Evolutionary conservation across 1,140 invertebrate species (phyloP).

Genomic region (Yoshiicerus persimilis): DNA sequence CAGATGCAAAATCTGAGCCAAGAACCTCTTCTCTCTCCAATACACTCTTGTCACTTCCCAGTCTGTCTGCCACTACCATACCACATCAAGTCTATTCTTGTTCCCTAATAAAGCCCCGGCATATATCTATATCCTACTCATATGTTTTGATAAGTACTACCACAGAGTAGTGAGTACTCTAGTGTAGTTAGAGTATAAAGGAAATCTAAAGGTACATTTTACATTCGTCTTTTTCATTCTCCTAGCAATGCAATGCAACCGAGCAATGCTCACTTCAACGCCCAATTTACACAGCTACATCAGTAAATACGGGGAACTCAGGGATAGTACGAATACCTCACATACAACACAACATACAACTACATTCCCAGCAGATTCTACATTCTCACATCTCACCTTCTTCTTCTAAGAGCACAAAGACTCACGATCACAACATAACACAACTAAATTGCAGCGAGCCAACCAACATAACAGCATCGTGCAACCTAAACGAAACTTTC

Average conservation of each 20-base stretch:
- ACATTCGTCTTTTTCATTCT: too few species aligned
- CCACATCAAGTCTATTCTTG: not conserved
- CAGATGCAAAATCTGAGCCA: slow-evolving; percentile 18
- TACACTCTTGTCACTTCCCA: not conserved
- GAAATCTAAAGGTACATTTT: too few species aligned
- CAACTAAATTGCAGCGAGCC: not conserved
- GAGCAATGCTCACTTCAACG: not conserved
- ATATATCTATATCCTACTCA: not conserved
- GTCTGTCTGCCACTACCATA: not conserved
- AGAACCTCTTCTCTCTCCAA: not conserved
- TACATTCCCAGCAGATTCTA: not conserved
- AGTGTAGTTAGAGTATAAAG: too few species aligned
- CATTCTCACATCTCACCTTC: not conserved
- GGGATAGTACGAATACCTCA: not conserved
- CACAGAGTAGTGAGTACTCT: too few species aligned
- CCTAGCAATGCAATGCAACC: not conserved
- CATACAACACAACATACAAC: not conserved
- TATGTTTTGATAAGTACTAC: too few species aligned
- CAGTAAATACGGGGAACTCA: not conserved
- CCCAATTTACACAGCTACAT: not conserved
- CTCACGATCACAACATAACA: not conserved
- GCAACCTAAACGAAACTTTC: not conserved
- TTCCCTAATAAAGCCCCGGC: too few species aligned
- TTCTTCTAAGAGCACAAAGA: not conserved
- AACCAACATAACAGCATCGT: too few species aligned